Conservation (phyloP, 1,140 invertebrate genomes). For the Drosophila sp. region DNA sequence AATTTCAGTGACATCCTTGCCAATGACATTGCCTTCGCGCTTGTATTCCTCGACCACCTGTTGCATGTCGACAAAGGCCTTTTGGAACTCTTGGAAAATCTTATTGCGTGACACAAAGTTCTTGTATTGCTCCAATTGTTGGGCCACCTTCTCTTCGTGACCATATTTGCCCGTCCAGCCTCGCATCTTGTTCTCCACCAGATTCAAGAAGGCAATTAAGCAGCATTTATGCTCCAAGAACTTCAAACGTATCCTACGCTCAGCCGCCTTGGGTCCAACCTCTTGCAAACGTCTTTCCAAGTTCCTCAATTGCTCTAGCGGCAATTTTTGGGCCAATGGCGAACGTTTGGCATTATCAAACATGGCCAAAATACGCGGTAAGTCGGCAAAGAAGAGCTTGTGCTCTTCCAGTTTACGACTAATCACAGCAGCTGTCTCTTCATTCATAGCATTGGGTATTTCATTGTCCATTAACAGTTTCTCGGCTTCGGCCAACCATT, state of each 20-base stretch:
- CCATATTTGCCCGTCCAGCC: conserved; percentile 96
- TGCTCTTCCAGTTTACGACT: conserved; percentile 95
- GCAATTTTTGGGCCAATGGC: conserved; percentile 86
- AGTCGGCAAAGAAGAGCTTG: conserved; percentile 93
- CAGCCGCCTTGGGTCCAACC: conserved; percentile 88
- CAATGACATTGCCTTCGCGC: conserved; percentile 91
- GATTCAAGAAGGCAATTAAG: conserved; percentile 93
- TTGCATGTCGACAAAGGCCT: conserved; percentile 95
- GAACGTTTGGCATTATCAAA: conserved; percentile 88
- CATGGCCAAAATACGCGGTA: conserved; percentile 89
- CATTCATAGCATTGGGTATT: conserved; percentile 91
- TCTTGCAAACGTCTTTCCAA: conserved; percentile 90
- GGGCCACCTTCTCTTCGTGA: conserved; percentile 90
- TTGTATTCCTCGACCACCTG: conserved; percentile 96
- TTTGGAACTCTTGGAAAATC: conserved; percentile 97
- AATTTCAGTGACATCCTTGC: conserved; percentile 89
- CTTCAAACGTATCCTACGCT: conserved; percentile 91
- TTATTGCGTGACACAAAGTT: conserved; percentile 96
- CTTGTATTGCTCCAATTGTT: conserved; percentile 93
- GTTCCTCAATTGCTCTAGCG: conserved; percentile 90
- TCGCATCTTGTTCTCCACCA: conserved; percentile 94
- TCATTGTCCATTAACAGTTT: conserved; percentile 91
- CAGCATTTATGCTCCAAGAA: conserved; percentile 96
- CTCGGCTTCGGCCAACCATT: conserved; percentile 95
- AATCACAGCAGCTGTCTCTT: conserved; percentile 93